Evolutionary conservation across 1,140 invertebrate species (phyloP).

Genomic region (Pogonomyrmex barbatus): DNA sequence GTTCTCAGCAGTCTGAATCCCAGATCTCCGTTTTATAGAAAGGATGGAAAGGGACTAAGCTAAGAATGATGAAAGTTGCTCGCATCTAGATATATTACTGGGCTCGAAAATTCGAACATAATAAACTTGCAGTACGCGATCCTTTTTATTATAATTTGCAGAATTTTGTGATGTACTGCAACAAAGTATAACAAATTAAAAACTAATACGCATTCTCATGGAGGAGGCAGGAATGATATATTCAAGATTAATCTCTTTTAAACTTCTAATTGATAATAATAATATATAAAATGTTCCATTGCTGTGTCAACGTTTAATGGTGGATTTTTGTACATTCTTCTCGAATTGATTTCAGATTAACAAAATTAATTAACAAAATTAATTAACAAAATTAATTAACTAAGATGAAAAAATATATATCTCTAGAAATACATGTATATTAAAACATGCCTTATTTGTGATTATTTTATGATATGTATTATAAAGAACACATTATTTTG

Average conservation of each 20-base stretch:
- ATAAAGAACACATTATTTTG: constrained; percentile 30
- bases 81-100: background rate
- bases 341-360: background rate
- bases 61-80: constrained; percentile 26
- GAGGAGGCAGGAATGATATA: background rate
- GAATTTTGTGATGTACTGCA: background rate
- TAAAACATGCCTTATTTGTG: constrained; percentile 14
- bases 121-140: constrained; percentile 20
- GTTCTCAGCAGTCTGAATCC: constrained; percentile 87
- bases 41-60: constrained; percentile 22
- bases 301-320: background rate
- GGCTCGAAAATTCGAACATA: background rate
- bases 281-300: background rate
- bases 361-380: constrained; percentile 25
- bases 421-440: constrained; percentile 13
- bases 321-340: background rate
- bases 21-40: constrained; percentile 87
- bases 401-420: constrained; percentile 2
- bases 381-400: constrained; percentile 20
- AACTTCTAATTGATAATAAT: constrained; percentile 2
- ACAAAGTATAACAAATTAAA: constrained; percentile 31
- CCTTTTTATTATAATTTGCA: constrained; percentile 17
- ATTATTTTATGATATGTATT: constrained; percentile 33
- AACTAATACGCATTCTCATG: background rate
- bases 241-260: background rate